phyloP scores from a whole-genome alignment of 2,888 invertebrate genomes.

The Choristoneura rosaceana region DNA sequence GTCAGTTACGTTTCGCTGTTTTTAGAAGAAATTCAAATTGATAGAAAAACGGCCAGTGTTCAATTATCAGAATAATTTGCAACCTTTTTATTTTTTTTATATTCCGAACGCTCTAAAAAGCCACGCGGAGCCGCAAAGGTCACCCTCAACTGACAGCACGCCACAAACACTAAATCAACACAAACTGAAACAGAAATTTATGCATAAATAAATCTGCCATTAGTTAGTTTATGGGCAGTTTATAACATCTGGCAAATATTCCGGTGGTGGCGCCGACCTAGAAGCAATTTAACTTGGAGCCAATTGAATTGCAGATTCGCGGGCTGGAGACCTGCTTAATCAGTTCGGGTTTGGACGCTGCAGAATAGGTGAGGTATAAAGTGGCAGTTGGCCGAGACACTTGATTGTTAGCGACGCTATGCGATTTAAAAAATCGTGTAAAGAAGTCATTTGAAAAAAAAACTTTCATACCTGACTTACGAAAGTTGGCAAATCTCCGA shows the following conservation, averaged over 20 bases:
- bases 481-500: too few species aligned
- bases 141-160: conserved; percentile 27
- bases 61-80: too few species aligned
- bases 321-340: conserved; percentile 40
- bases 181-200: conserved; percentile 52
- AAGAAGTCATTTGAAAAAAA: not conserved
- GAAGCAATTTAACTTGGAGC: conserved; percentile 65
- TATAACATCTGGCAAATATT: conserved; percentile 70
- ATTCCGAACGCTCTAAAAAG: too few species aligned
- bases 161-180: conserved; percentile 36
- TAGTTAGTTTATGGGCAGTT: conserved; percentile 69
- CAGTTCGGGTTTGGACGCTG: conserved; percentile 32
- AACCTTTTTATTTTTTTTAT: too few species aligned
- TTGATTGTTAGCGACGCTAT: not conserved
- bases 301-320: conserved; percentile 69
- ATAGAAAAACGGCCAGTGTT: too few species aligned
- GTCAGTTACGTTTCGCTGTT: too few species aligned
- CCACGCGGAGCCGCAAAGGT: not conserved
- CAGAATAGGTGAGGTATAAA: conserved; percentile 17
- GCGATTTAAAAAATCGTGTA: not conserved
- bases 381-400: not conserved
- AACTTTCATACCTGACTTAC: too few species aligned
- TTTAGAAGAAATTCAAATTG: too few species aligned
- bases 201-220: conserved; percentile 66
- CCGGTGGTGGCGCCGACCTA: conserved; percentile 63